Base-by-base conservation (phyloP, 2,888 invertebrate genomes). In the Argynnis bischoffii region DNA sequence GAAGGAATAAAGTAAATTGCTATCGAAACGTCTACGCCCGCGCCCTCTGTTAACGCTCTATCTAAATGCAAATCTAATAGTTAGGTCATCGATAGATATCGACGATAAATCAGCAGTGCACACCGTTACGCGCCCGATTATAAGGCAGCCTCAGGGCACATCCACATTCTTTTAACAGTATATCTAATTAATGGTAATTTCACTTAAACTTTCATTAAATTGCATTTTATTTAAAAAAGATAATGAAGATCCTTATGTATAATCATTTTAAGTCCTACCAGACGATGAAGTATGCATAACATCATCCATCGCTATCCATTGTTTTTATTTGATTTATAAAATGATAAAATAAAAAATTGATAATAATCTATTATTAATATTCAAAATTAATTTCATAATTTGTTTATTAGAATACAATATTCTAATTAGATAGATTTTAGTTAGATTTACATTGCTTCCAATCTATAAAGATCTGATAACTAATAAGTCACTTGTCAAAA, bases 61-160 rank as follows among this genome's bases (percentile, higher is more conserved):
- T 92, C 92, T 92, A 92, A 91, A 92, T 92, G 92, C 92, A 91
- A 92, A 92, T 92, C 90, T 88, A 88, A 89, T 90, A 89, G 90
- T 89, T 87, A 87, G 82, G 85, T 61, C 61, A 53, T 61, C 61
- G 41, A 53, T 88, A 87, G 89, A 89, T 87, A 89, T 87, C 84
- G 83, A 81, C 87, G 84, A 91, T 91, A 92, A 91, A 92, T 92
- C 89, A 91, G 86, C 35, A 86, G 84, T 82, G 81, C 75, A 76
- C 79, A 84, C 89, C 90, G 89, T 88, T 89, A 89, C 79, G 78
- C 82, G 77, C 73, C 59, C 63, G 46, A 55, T 55, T 26, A 35
- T 47, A 31, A n/a, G 56, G 57, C 50, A 63, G 48, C 55, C 55
- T 26, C 46, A 41, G 13, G 51, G 41, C 16, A 47, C 13, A 6